These are phyloP conservation scores for Rhinoderma darwinii DNA, from an alignment of 2,113 vertebrate species.

Conservation along the genomic window DNA sequence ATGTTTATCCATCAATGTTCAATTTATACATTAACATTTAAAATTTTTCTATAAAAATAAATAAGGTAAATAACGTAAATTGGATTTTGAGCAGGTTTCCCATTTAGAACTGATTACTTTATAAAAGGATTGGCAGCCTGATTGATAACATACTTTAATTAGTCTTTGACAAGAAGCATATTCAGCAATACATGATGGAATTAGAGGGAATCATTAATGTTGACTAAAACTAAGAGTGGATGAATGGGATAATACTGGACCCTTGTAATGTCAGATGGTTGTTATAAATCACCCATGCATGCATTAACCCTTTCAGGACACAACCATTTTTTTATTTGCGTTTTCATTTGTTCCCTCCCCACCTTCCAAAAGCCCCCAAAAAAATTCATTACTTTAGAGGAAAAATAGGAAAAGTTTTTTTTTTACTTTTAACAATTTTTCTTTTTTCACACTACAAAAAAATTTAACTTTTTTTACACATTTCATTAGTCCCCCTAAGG, in stretches of 20 bases:
- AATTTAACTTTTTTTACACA: too few relatives aligned
- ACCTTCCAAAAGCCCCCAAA: too few relatives aligned
- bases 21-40: neutral
- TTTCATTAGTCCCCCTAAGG: too few relatives aligned
- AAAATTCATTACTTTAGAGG: too few relatives aligned
- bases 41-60: neutral
- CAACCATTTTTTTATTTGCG: too few relatives aligned
- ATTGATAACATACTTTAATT: conserved; percentile 49
- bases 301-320: too few relatives aligned
- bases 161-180: conserved; percentile 44
- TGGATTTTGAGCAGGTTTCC: neutral
- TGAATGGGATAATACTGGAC: conserved; percentile 39
- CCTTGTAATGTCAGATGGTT: conserved; percentile 31
- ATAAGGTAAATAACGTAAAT: conserved; percentile 18
- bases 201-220: conserved; percentile 54
- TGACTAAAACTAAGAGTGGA: conserved; percentile 55
- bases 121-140: conserved; percentile 31
- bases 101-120: conserved; percentile 24
- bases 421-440: too few relatives aligned
- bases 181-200: conserved; percentile 52
- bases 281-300: conserved; percentile 51
- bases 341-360: too few relatives aligned
- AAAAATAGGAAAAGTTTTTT: too few relatives aligned
- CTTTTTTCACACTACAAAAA: too few relatives aligned
- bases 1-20: neutral